phyloP scores from a whole-genome alignment of 1,140 invertebrate genomes.

The Diorhabda elongata region DNA sequence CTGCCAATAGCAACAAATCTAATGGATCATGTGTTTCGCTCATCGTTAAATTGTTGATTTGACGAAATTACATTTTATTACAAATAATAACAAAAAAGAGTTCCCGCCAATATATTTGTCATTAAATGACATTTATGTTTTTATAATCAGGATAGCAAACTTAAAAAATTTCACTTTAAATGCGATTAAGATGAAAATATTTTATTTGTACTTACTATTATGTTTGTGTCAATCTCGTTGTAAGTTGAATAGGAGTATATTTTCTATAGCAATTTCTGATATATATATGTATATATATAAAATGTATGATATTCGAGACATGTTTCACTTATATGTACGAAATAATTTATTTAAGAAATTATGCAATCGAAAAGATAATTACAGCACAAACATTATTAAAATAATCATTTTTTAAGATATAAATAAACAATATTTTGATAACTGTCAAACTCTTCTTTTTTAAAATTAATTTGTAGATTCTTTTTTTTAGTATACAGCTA shows the following conservation, averaged over 20 bases:
- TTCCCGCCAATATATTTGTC: neutral
- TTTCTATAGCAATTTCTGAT: constrained; percentile 73
- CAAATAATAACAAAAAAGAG: neutral
- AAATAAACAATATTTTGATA: too few relatives aligned
- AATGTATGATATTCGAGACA: constrained; percentile 48
- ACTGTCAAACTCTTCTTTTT: too few relatives aligned
- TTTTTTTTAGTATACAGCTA: too few relatives aligned
- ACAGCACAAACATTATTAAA: too few relatives aligned
- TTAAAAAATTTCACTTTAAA: neutral
- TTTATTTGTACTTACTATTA: constrained; percentile 62
- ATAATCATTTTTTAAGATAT: too few relatives aligned
- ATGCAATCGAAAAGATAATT: too few relatives aligned
- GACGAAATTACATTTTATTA: constrained; percentile 20
- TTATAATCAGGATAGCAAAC: neutral
- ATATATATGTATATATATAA: constrained; percentile 48
- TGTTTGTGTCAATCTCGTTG: constrained; percentile 75
- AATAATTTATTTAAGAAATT: too few relatives aligned
- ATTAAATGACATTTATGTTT: neutral
- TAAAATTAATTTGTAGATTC: too few relatives aligned
- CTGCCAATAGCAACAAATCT: constrained; percentile 27
- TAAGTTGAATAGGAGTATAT: constrained; percentile 72
- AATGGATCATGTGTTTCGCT: constrained; percentile 25
- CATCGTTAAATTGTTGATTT: neutral
- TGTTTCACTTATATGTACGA: neutral
- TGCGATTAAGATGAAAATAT: neutral